These are phyloP conservation scores for Odontocolon sp. DNA, from an alignment of 2,888 invertebrate species.

Conservation along the genomic window DNA sequence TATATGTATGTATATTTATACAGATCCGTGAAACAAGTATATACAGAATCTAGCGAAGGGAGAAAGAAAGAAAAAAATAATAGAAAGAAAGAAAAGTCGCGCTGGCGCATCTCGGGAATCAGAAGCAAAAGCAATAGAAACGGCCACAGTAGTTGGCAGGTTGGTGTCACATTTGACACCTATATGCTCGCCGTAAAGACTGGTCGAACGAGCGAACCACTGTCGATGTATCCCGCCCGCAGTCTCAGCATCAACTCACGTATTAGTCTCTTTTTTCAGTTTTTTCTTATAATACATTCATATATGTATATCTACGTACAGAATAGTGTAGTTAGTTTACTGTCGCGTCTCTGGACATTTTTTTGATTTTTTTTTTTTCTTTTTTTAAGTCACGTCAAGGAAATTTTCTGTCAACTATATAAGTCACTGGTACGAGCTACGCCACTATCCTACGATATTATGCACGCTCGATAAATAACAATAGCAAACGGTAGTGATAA, in stretches of 20 bases:
- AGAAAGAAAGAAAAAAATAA: conserved; percentile 22
- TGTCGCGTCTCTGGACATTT: background rate
- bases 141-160: conserved; percentile 66
- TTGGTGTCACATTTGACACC: conserved; percentile 67
- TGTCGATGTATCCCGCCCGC: conserved; percentile 42
- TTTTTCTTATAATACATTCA: background rate
- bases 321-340: conserved; percentile 12
- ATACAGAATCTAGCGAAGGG: background rate
- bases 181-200: conserved; percentile 56
- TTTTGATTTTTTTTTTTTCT: background rate
- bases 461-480: conserved; percentile 26
- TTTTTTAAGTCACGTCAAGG: conserved; percentile 5
- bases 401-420: conserved; percentile 12
- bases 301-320: background rate
- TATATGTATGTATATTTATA: conserved; percentile 21
- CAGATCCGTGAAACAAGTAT: conserved; percentile 3
- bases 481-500: conserved; percentile 22
- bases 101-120: conserved; percentile 27
- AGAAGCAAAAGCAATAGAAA: conserved; percentile 55
- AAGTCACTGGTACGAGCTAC: background rate
- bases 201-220: conserved; percentile 52
- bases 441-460: background rate
- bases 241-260: conserved; percentile 41
- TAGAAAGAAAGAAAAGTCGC: conserved; percentile 30
- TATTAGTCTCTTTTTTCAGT: background rate